A percentile compares a stretch with the other conserved stretches of the same genome.
Conservation (phyloP, 2,797 vertebrate species). For the Ficedula albicollis region DNA sequence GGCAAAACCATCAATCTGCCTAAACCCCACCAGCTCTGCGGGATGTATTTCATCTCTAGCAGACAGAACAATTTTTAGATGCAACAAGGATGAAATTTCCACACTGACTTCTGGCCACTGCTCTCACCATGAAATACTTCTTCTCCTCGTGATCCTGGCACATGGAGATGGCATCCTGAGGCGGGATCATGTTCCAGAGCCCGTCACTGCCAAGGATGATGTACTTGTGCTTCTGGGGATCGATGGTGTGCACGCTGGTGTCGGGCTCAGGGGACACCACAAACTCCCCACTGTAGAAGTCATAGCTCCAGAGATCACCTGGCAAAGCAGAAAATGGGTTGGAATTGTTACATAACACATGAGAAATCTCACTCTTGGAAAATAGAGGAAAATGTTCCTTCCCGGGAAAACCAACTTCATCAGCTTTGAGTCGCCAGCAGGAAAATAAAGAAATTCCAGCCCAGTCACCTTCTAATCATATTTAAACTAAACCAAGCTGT, state of each 20-base stretch:
- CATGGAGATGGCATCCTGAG: slow-evolving; percentile 93
- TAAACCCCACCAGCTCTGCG: fast-evolving
- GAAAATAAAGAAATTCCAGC: background rate
- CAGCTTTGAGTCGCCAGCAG: background rate
- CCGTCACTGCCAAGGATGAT: slow-evolving; percentile 96
- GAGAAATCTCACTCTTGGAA: background rate
- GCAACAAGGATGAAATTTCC: background rate
- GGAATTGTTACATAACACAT: background rate
- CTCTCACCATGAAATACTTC: slow-evolving; percentile 81
- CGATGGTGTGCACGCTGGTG: slow-evolving; percentile 92
- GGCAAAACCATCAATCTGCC: background rate
- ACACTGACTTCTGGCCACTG: background rate
- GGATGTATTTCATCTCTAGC: fast-evolving
- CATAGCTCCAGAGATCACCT: slow-evolving; percentile 97
- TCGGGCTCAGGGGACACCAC: slow-evolving; percentile 98
- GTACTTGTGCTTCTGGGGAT: slow-evolving; percentile 90
- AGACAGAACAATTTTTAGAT: background rate
- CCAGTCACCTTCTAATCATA: background rate
- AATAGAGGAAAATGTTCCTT: fast-evolving
- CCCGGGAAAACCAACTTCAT: background rate
- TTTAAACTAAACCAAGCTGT: background rate
- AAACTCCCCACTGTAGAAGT: slow-evolving; percentile 99
- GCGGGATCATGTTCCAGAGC: slow-evolving; percentile 99
- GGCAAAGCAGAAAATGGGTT: background rate
- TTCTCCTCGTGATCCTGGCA: slow-evolving; percentile 94